Base-by-base conservation (phyloP, 2,113 vertebrate genomes). In the Microcebus tavaratra region DNA sequence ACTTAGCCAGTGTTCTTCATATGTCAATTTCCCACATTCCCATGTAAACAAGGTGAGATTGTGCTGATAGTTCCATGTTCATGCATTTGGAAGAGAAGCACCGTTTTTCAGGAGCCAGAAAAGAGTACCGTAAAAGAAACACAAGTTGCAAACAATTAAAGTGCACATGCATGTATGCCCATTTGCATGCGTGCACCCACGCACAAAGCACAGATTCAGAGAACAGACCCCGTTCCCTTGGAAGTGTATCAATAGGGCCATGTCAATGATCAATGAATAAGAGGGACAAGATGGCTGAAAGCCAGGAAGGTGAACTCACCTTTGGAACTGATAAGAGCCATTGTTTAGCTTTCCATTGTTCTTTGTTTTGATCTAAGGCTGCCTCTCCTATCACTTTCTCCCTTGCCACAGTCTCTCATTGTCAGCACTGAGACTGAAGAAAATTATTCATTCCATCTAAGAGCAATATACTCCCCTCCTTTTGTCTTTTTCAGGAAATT, bases 401-500 rank as follows among this genome's bases (percentile, higher is more conserved):
- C 95, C 89, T 93, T 94, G 76, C 94, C 67, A 87, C 93, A 91
- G 95, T 78, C 84, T 96, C 87, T 97, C 95, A 96, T 78, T 96
- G 59, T 79, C 73, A 97, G 83, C 65, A 42, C 42, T 83, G 96
- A 94, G 65, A 96, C 88, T 36, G 85, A 97, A 97, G 94, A 96
- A 98, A 98, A 96, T 50, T 94, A 73, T 67, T 96, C 17, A 0
- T 80, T 91, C 65, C 79, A 7, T 63, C 17, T 59, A 88, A 96
- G 95, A 97, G 21, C 3, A 73, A 93, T 57, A 25, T 18, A 59
- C 29, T 91, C 53, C 90, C 85, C 65, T 94, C 34, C 15, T 98
- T 98, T 98, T 96, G 95, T 95, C 94, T 73, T 95, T 88, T 73
- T 92, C 88, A 92, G 90, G 94, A 98, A 98, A 96, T 97, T 86